A percentile compares a stretch with the other conserved stretches of the same genome.
Conservation (phyloP, 2,113 vertebrate species). For the Odocoileus hemionus region DNA sequence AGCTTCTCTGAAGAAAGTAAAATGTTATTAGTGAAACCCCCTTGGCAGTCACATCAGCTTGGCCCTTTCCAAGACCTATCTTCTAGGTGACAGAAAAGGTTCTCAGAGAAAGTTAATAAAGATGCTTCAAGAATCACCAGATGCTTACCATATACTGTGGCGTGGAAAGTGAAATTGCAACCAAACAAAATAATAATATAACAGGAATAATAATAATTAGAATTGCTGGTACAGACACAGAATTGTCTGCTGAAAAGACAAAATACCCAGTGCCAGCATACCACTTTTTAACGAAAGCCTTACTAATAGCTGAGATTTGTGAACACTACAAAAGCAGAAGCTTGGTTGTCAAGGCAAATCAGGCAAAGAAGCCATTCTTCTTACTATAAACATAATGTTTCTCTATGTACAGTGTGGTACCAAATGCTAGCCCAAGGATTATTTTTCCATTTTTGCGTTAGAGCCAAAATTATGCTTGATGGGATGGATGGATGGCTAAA, state of each 20-base stretch:
- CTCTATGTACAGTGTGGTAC: neutral
- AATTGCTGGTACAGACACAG: neutral
- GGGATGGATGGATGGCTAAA: neutral
- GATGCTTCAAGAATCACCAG: neutral
- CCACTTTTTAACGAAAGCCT: neutral
- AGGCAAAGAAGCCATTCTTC: neutral
- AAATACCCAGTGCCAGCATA: neutral
- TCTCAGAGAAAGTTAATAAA: constrained; percentile 35
- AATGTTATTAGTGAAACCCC: neutral
- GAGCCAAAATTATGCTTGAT: neutral
- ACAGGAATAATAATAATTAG: neutral
- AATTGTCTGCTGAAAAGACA: constrained; percentile 33
- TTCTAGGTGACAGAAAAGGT: neutral
- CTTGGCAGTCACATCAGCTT: neutral
- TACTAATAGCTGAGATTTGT: constrained; percentile 8
- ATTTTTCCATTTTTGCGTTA: constrained; percentile 9
- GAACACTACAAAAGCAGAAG: neutral
- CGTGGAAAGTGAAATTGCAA: constrained; percentile 2
- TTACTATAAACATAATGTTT: neutral
- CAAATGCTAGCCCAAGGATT: neutral
- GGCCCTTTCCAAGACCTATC: neutral
- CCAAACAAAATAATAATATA: constrained; percentile 23
- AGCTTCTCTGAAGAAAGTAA: neutral
- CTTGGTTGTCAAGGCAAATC: neutral
- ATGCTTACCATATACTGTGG: neutral